Conservation (phyloP, 1,140 invertebrate species). For the Aphidius gifuensis region DNA sequence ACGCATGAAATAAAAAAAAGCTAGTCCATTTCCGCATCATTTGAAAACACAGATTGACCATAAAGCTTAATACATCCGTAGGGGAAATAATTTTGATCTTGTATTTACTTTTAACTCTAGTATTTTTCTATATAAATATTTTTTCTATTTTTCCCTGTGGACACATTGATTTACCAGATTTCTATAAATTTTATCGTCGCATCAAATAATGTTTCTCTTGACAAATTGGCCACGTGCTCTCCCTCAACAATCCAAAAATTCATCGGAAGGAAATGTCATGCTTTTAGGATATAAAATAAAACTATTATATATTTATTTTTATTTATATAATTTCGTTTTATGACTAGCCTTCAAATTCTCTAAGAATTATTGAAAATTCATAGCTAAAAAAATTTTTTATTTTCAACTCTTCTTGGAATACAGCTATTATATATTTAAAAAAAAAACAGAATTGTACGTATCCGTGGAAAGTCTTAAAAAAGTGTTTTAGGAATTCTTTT, state of each 20-base stretch:
- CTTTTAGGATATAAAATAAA: constrained; percentile 16
- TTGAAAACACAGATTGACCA: constrained; percentile 41
- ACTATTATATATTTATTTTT: not conserved
- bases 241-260: not conserved
- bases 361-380: constrained; percentile 21
- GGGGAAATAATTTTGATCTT: constrained; percentile 30
- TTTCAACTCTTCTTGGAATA: constrained; percentile 6
- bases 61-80: constrained; percentile 53
- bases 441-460: constrained; percentile 12
- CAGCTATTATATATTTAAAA: constrained; percentile 12
- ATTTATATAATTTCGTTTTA: not conserved
- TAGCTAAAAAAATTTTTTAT: constrained; percentile 5
- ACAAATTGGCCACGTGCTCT: constrained; percentile 55
- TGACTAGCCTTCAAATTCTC: constrained; percentile 9
- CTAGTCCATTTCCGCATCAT: constrained; percentile 49
- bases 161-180: constrained; percentile 20
- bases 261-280: not conserved
- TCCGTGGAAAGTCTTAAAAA: constrained; percentile 37
- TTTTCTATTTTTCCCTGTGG: constrained; percentile 9
- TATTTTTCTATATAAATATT: constrained; percentile 25
- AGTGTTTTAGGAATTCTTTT: constrained; percentile 37
- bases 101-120: constrained; percentile 8
- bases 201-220: constrained; percentile 27
- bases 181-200: constrained; percentile 14
- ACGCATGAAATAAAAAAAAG: constrained; percentile 34